These are phyloP conservation scores for Melipona beecheii DNA, from an alignment of 2,888 invertebrate genomes.

Conservation along the genomic window DNA sequence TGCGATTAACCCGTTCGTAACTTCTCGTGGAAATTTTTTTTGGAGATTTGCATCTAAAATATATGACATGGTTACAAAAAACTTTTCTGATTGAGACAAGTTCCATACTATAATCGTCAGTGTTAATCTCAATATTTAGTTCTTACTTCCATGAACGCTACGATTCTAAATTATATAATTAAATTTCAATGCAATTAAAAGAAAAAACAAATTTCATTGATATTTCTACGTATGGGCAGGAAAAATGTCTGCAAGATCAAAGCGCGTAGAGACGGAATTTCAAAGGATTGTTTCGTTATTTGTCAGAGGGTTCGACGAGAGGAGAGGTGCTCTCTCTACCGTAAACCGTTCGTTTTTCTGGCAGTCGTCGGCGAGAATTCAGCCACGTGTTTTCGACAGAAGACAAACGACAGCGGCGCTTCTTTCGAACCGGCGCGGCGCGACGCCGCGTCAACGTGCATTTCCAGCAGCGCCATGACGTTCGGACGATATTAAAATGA, in stretches of 20 bases:
- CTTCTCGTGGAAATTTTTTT: neutral
- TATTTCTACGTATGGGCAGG: no score
- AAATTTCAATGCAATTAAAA: neutral
- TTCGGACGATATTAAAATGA: conserved; percentile 63
- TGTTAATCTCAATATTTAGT: no score
- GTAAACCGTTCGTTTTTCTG: neutral
- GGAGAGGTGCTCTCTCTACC: neutral
- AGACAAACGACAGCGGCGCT: conserved; percentile 42
- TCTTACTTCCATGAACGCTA: no score
- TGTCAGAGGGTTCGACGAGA: neutral
- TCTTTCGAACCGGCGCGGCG: conserved; percentile 1
- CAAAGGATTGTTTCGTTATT: neutral
- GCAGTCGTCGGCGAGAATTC: conserved; percentile 28
- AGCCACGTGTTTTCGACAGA: conserved; percentile 48
- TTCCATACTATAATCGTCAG: no score
- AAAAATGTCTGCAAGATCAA: neutral
- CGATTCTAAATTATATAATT: no score
- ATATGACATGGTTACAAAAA: no score
- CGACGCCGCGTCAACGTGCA: conserved; percentile 25
- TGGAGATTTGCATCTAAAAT: no score
- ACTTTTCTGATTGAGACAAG: no score
- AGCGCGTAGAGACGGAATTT: neutral
- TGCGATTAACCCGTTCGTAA: neutral
- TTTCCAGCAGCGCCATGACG: conserved; percentile 46
- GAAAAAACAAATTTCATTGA: no score